Evolutionary conservation across 1,140 invertebrate genomes (phyloP), one percentile per base, ranked within the genome.

Genomic region (Luehdorfia chinensis): DNA sequence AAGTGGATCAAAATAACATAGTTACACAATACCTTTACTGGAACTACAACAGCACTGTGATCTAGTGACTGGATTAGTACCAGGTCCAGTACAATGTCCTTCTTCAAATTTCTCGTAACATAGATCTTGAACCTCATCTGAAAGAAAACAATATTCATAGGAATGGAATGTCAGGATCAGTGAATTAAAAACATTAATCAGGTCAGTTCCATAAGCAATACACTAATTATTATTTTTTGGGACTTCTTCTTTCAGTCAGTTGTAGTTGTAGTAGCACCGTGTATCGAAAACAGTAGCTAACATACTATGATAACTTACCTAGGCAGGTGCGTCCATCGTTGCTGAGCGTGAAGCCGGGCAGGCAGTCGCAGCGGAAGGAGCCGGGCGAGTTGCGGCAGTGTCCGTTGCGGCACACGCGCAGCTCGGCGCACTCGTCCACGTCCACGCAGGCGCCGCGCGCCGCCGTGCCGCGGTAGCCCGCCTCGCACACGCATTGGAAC

Each of bases 21-120:
- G 37, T n/a, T n/a, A n/a, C n/a, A n/a, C n/a, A n/a, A 18, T 59
- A 86, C 83, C 79, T 79, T 80, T 90, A 1, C 93, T 91, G 0
- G 93, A 91, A 72, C 94, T 96, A 66, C 96, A 97, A 63, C 94
- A 95, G 57, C 95, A 97, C 62, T 92, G 92, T 2, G 95, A 96
- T 70, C 94, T 93, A 0, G 95, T 95, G 2, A 96, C 93, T 0
- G 93, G 91, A 0, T 89, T 90, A 0, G 88, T 88, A 0, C 93
- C 93, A 0, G 95, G 94, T 57, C 92, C 93, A 5, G 90, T 89
- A 67, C 96, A 97, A 46, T 93, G 90, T 0, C 94, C 95, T 54
- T 94, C 91, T 62, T 91, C 90, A 62, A 92, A 94, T 54, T 93
- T 90, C 23, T 94, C 92, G 74, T 95, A 97, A 75, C 96, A 97